Base-by-base conservation (phyloP, 2,113 vertebrate species). In the Pangasianodon hypophthalmus region DNA sequence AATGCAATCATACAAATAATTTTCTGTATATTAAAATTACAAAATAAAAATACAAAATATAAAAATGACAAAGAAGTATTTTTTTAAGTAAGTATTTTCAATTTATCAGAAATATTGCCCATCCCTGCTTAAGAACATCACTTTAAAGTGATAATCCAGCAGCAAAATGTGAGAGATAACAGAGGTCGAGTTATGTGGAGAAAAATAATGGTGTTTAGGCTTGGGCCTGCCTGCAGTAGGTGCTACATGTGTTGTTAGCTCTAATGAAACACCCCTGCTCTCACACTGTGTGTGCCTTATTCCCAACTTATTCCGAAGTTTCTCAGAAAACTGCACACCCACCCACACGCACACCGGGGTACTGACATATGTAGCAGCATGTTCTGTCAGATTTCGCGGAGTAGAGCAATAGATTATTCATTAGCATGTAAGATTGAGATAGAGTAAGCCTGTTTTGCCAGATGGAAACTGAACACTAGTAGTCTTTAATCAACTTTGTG, bases 211-310 rank as follows among this genome's bases (percentile, higher is more conserved):
- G 88, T 88, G 81, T 86, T 88, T 64, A 85, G 69, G 67, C 79
- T 52, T 69, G 44, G 83, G 84, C 82, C 86, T 44, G 46, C 50
- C 80, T 58, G 50, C 75, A 89, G 50, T 29, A 82, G 71, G 41
- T 85, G 90, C 84, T 87, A 84, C 88, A 91, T 91, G 64, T 89
- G 71, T 85, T 73, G 87, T 79, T 89, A 90, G 56, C 82, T 64
- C 14, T 89, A 86, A 88, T 88, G 86, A 91, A 91, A 77, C 88
- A 89, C 52, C 48, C 64, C 85, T 56, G 85, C 80, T 71, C 77
- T 88, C 81, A 89, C 86, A 87, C 41, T 71, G 64, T 24, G 62
- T 54, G 69, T 87, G 79, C 67, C 37, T 85, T 84, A 50, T 56
- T 81, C 71, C 26, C 11, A 29, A 87, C 58, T 87, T 73, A 89